Conservation (phyloP, 2,888 invertebrate genomes). For the Byasa hedistus region DNA sequence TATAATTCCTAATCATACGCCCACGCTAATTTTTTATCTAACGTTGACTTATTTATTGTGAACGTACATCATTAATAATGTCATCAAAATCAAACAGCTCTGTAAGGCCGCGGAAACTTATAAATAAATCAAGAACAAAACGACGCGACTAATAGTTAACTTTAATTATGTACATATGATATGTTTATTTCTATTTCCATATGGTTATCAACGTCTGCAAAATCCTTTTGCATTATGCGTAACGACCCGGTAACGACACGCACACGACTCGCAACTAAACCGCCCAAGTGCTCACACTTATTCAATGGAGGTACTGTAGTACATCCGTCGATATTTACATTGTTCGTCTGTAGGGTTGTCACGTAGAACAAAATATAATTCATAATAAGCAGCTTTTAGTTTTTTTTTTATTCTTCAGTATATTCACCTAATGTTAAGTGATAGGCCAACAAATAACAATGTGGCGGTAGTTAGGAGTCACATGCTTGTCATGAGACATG, state of each 20-base stretch:
- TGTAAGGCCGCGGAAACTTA: slow-evolving; percentile 14
- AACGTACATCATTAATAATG: slow-evolving; percentile 22
- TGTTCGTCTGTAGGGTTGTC: slow-evolving; percentile 30
- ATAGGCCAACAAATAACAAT: too few species aligned
- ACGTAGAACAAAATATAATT: background rate
- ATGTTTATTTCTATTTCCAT: slow-evolving; percentile 20
- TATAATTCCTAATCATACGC: slow-evolving; percentile 17
- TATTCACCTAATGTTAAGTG: too few species aligned
- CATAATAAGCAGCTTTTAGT: too few species aligned
- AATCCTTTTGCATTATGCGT: slow-evolving; percentile 19
- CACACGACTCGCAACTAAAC: slow-evolving; percentile 31
- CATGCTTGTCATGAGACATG: too few species aligned
- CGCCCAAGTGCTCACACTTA: slow-evolving; percentile 53
- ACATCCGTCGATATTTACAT: slow-evolving; percentile 36
- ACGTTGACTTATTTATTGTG: slow-evolving; percentile 9
- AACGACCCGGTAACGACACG: slow-evolving; percentile 34
- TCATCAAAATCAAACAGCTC: slow-evolving; percentile 22
- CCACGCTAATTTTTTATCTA: slow-evolving; percentile 10
- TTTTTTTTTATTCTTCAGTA: too few species aligned
- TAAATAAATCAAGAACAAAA: slow-evolving; percentile 26
- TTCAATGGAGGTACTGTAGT: slow-evolving; percentile 64
- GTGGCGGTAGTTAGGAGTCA: too few species aligned
- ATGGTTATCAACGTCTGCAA: slow-evolving; percentile 26
- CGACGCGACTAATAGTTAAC: slow-evolving; percentile 21
- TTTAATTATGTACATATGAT: slow-evolving; percentile 18